Evolutionary conservation across 2,888 invertebrate species (phyloP).

Genomic region (Pogonocherus hispidulus): DNA sequence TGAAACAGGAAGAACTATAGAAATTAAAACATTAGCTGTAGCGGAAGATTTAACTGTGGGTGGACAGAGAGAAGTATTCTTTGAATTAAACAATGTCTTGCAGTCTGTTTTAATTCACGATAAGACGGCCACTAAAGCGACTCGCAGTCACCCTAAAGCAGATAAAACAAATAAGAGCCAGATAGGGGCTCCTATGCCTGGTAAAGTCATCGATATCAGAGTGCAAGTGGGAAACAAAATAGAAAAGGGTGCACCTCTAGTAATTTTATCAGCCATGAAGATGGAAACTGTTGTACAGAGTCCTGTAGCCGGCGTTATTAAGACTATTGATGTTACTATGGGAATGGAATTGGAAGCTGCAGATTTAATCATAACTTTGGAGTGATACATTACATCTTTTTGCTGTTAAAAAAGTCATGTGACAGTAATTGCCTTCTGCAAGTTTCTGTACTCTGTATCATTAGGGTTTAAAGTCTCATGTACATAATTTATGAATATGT

Average conservation of each 20-base stretch:
- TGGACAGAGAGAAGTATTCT: conserved; percentile 98
- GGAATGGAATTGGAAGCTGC: conserved; percentile 96
- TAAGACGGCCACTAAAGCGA: conserved; percentile 91
- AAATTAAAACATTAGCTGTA: conserved; percentile 94
- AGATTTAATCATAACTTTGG: conserved; percentile 90
- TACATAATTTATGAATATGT: conserved; percentile 21
- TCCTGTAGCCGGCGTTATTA: conserved; percentile 87
- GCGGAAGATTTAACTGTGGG: conserved; percentile 91
- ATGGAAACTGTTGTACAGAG: conserved; percentile 99
- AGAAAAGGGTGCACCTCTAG: conserved; percentile 91
- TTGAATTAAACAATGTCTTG: conserved; percentile 97
- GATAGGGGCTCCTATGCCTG: conserved; percentile 99
- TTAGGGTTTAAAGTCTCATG: conserved; percentile 10
- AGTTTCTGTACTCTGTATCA: background rate
- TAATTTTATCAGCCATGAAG: conserved; percentile 99
- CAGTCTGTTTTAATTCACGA: conserved; percentile 95
- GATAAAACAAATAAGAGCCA: conserved; percentile 89
- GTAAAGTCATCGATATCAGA: conserved; percentile 92
- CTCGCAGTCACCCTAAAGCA: conserved; percentile 96
- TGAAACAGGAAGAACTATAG: conserved; percentile 95
- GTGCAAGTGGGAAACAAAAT: conserved; percentile 94
- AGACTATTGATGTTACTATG: conserved; percentile 79
- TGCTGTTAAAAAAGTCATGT: conserved; percentile 1
- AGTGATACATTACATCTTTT: conserved; percentile 68
- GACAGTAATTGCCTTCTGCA: background rate